These are phyloP conservation scores for Oryzias melastigma DNA, from an alignment of 2,113 vertebrate genomes.

Conservation along the genomic window DNA sequence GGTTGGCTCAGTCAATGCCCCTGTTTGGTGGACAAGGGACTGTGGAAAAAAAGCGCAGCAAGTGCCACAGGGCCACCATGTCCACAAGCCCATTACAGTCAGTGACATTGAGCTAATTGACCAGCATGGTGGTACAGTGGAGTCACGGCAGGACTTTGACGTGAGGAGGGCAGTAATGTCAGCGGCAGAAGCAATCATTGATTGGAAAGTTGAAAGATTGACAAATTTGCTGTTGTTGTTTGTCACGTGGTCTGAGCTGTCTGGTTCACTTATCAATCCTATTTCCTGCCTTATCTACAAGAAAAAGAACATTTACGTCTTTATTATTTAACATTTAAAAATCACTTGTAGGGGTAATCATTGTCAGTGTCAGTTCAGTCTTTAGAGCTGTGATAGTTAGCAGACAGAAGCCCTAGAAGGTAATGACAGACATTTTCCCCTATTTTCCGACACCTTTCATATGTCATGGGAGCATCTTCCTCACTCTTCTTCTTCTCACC, in stretches of 20 bases:
- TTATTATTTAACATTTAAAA: too few relatives aligned
- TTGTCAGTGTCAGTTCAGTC: too few relatives aligned
- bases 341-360: too few relatives aligned
- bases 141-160: constrained; percentile 34
- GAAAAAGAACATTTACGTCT: too few relatives aligned
- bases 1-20: constrained; percentile 34
- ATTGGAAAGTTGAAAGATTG: constrained; percentile 23
- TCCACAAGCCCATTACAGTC: constrained; percentile 61
- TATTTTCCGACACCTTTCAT: constrained; percentile 6
- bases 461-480: not conserved
- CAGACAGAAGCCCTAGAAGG: too few relatives aligned
- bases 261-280: constrained; percentile 27
- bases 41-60: constrained; percentile 44
- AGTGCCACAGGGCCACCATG: constrained; percentile 56
- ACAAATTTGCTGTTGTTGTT: constrained; percentile 30
- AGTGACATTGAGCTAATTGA: constrained; percentile 71
- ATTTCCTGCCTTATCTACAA: constrained; percentile 23
- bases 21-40: constrained; percentile 30
- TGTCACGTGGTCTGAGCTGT: constrained; percentile 11
- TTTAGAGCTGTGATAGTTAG: too few relatives aligned
- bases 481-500: constrained; percentile 5
- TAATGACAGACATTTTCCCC: not conserved
- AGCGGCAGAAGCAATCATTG: not conserved
- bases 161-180: constrained; percentile 23
- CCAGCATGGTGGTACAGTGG: constrained; percentile 32